Evolutionary conservation across 2,113 vertebrate genomes (phyloP).

Genomic region (Chionodraco myersi): DNA sequence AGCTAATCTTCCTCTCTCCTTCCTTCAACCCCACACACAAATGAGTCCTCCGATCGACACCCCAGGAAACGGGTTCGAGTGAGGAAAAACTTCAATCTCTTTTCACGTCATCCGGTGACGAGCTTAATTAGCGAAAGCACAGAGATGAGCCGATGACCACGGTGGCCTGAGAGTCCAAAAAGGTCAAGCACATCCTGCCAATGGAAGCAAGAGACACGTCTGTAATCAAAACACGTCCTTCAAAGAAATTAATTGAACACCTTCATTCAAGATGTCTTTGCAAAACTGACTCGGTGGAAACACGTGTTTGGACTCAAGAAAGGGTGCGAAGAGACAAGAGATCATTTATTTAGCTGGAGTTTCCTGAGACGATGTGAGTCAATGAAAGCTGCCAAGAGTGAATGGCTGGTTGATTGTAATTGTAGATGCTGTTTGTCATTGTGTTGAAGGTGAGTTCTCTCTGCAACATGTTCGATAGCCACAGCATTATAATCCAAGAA

Average conservation of each 20-base stretch:
- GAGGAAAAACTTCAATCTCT: constrained; percentile 36
- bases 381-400: background rate
- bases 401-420: constrained; percentile 15
- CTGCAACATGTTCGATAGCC: background rate
- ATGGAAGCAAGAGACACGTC: background rate
- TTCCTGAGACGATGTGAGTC: background rate
- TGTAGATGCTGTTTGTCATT: constrained; percentile 4
- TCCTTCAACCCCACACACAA: background rate
- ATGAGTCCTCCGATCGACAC: constrained; percentile 26
- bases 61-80: constrained; percentile 27
- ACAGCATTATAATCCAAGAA: background rate
- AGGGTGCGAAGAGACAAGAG: background rate
- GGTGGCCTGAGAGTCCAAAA: constrained; percentile 28
- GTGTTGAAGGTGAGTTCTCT: background rate
- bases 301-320: background rate
- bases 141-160: constrained; percentile 7
- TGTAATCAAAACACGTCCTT: background rate
- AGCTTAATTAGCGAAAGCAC: constrained; percentile 1
- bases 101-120: constrained; percentile 8
- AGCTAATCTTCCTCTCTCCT: constrained; percentile 15
- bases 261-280: background rate
- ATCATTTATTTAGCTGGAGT: background rate
- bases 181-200: constrained; percentile 37
- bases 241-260: background rate
- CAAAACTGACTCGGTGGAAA: background rate